Evolutionary conservation across 1,140 invertebrate species (phyloP).

Genomic region (Grapholita molesta): DNA sequence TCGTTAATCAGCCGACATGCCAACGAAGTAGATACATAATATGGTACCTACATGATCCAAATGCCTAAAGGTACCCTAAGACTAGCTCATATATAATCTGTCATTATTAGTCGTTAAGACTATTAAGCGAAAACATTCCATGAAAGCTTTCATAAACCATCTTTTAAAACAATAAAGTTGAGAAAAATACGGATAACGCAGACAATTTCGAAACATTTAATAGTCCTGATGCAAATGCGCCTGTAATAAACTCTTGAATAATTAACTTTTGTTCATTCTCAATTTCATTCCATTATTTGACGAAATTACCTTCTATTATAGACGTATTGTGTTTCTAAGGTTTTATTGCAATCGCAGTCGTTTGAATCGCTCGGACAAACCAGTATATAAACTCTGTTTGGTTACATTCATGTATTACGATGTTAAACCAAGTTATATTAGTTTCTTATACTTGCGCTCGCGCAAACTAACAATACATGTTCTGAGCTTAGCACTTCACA

Average conservation of each 20-base stretch:
- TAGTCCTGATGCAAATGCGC: background rate
- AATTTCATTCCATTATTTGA: conserved; percentile 18
- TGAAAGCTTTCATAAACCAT: background rate
- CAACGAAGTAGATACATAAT: too few species aligned
- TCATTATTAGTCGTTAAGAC: too few species aligned
- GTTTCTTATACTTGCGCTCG: background rate
- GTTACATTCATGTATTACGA: background rate
- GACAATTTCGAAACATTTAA: background rate
- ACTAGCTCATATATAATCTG: too few species aligned
- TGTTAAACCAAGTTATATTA: background rate
- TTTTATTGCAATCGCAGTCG: background rate
- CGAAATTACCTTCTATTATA: background rate
- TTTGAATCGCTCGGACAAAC: background rate
- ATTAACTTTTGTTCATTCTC: conserved; percentile 8
- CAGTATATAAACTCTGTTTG: background rate
- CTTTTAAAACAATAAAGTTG: background rate
- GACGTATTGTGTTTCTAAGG: background rate
- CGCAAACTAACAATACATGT: conserved; percentile 24
- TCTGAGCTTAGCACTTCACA: conserved; percentile 36
- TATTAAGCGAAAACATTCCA: background rate
- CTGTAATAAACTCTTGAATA: conserved; percentile 2
- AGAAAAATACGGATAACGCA: background rate
- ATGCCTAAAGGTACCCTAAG: too few species aligned
- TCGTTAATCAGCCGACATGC: background rate
- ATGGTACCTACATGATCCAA: too few species aligned